Evolutionary conservation across 2,797 vertebrate species (phyloP).

Genomic region (Lerista edwardsae): DNA sequence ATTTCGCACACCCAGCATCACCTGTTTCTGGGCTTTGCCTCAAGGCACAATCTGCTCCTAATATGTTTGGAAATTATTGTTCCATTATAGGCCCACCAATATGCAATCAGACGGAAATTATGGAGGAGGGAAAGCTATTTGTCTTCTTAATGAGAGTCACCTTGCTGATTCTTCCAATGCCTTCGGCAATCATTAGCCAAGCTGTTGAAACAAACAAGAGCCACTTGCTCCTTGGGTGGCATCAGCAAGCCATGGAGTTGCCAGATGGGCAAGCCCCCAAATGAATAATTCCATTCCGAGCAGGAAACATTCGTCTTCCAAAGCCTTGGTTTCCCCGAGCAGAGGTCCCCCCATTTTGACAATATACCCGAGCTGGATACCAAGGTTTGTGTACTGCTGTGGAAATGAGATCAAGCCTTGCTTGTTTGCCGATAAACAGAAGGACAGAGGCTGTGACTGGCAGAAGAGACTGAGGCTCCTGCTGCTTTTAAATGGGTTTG

Average conservation of each 20-base stretch:
- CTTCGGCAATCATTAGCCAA: constrained; percentile 35
- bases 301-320: background rate
- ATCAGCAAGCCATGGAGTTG: constrained; percentile 16
- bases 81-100: constrained; percentile 31
- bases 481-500: constrained; percentile 30
- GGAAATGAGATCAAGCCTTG: background rate
- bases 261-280: constrained; percentile 23
- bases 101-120: constrained; percentile 36
- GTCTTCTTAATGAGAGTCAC: constrained; percentile 47
- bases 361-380: constrained; percentile 12
- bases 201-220: constrained; percentile 50
- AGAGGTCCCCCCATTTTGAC: constrained; percentile 4
- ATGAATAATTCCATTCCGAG: constrained; percentile 46
- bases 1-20: background rate
- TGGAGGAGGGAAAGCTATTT: constrained; percentile 31
- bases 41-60: constrained; percentile 37
- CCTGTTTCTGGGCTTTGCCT: constrained; percentile 14
- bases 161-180: constrained; percentile 55
- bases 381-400: background rate
- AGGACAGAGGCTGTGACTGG: background rate
- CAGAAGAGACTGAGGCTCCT: background rate
- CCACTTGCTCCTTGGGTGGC: constrained; percentile 48
- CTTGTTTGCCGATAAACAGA: background rate
- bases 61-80: constrained; percentile 39
- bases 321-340: constrained; percentile 34